Conservation (phyloP, 2,113 vertebrate species). For the Hippocampus zosterae region DNA sequence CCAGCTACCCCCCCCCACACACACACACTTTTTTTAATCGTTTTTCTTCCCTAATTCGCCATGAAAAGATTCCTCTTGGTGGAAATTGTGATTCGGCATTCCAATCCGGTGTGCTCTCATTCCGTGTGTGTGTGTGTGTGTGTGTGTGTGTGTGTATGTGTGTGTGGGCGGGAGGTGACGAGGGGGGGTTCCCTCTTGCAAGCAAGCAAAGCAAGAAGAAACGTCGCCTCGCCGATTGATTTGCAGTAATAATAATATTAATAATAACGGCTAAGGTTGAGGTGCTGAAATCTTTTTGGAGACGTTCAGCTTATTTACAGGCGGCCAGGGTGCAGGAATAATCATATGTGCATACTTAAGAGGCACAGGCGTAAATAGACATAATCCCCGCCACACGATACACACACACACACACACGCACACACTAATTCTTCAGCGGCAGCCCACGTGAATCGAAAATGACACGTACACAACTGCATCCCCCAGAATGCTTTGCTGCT, state of each 20-base stretch:
- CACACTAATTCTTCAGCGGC: constrained; percentile 32
- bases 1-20: too few relatives aligned
- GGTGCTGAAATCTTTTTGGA: constrained; percentile 52
- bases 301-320: constrained; percentile 62
- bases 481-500: constrained; percentile 57
- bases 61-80: constrained; percentile 99
- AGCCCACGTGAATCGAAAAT: constrained; percentile 57
- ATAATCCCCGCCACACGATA: constrained; percentile 24
- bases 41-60: constrained; percentile 95
- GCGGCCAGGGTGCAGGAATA: constrained; percentile 50
- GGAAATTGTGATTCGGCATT: constrained; percentile 99
- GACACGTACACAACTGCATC: constrained; percentile 53
- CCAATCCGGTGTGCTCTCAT: constrained; percentile 96
- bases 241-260: constrained; percentile 60
- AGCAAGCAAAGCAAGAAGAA: constrained; percentile 79
- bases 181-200: constrained; percentile 80
- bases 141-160: constrained; percentile 31
- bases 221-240: constrained; percentile 84
- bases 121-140: constrained; percentile 67
- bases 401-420: neutral
- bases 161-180: constrained; percentile 68
- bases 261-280: constrained; percentile 57
- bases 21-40: constrained; percentile 26
- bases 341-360: constrained; percentile 60
- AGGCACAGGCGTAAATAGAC: constrained; percentile 49